phyloP scores from a whole-genome alignment of 2,888 invertebrate species.

The Drosophila bunnanda region DNA sequence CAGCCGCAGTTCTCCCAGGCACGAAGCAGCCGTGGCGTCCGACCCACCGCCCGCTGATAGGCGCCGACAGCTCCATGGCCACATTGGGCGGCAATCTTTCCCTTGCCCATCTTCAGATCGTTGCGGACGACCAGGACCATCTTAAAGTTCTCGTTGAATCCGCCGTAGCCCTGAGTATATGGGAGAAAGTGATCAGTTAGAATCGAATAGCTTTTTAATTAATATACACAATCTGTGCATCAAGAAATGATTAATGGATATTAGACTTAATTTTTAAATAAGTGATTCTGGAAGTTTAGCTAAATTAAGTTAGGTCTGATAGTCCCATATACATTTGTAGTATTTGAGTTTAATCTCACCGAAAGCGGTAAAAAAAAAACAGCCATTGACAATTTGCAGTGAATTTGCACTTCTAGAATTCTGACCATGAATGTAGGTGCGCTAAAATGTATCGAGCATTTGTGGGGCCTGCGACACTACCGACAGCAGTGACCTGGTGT shows the following conservation, averaged over 20 bases:
- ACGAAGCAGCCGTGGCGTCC: slow-evolving; percentile 87
- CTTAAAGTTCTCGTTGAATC: slow-evolving; percentile 88
- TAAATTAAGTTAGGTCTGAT: no score
- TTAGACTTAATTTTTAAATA: neutral
- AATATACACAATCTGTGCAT: neutral
- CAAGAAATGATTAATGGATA: neutral
- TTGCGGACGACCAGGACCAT: slow-evolving; percentile 94
- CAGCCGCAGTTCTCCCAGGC: slow-evolving; percentile 90
- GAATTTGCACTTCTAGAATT: neutral
- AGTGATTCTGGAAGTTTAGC: neutral
- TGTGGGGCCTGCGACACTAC: neutral
- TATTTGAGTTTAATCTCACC: no score
- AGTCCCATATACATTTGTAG: no score
- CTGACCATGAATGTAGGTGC: slow-evolving; percentile 5
- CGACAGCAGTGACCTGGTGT: neutral
- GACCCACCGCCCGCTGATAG: slow-evolving; percentile 89
- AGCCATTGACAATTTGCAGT: neutral
- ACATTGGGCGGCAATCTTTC: slow-evolving; percentile 97
- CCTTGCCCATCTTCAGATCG: slow-evolving; percentile 97
- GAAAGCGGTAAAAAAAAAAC: neutral
- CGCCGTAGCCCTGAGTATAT: slow-evolving; percentile 66
- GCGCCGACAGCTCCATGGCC: slow-evolving; percentile 97
- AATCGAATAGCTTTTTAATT: neutral
- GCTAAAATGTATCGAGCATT: slow-evolving; percentile 2
- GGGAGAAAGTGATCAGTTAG: neutral